These are phyloP conservation scores for Corvus moneduloides DNA, from an alignment of 2,113 vertebrate species.

Conservation along the genomic window DNA sequence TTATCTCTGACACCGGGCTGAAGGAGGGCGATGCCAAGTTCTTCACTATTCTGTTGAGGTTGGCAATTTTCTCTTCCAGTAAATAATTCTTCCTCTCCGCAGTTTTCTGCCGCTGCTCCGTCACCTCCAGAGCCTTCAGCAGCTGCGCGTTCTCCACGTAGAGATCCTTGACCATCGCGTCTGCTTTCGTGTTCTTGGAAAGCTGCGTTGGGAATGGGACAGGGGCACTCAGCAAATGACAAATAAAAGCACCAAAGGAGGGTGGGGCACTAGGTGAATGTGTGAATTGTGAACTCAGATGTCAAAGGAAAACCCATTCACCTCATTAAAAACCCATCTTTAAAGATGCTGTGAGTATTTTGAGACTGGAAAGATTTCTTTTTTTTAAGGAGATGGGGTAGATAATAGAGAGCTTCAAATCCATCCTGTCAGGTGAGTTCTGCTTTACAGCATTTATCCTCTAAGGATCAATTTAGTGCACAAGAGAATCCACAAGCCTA, in stretches of 20 bases:
- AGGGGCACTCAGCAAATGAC: neutral
- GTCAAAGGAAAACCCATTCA: neutral
- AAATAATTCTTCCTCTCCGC: constrained; percentile 91
- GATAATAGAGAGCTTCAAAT: neutral
- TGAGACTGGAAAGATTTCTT: neutral
- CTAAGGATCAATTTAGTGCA: neutral
- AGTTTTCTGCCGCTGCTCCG: constrained; percentile 84
- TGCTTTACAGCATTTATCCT: neutral
- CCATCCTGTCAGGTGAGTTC: neutral
- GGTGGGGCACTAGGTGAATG: rapidly evolving
- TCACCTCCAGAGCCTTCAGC: constrained; percentile 87
- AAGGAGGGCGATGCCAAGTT: constrained; percentile 80
- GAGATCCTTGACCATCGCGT: constrained; percentile 86
- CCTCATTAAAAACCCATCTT: neutral
- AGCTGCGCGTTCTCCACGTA: constrained; percentile 91
- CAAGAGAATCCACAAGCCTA: neutral
- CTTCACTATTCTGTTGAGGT: constrained; percentile 88
- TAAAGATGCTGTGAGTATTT: neutral
- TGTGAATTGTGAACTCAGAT: no score
- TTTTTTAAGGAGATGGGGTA: neutral
- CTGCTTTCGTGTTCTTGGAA: constrained; percentile 84
- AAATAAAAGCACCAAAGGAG: neutral
- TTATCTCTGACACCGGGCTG: constrained; percentile 62
- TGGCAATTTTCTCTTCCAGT: constrained; percentile 92
- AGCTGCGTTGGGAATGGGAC: constrained; percentile 59